Percentiles rank a stretch among this genome's conserved stretches.
Evolutionary conservation across 2,797 vertebrate species (phyloP).

Genomic region (Atherinosoma microstoma): DNA sequence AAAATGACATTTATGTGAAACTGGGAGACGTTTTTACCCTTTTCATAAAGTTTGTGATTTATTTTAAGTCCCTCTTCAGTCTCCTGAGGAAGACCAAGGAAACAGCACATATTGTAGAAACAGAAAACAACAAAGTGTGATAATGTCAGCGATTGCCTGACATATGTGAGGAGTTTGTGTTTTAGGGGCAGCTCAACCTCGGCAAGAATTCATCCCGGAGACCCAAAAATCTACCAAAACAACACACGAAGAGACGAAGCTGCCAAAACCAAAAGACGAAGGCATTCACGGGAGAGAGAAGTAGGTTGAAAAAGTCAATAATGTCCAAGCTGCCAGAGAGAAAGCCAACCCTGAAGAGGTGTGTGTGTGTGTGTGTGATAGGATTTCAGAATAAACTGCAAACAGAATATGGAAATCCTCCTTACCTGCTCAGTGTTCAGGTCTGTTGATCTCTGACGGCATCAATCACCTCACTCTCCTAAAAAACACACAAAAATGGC

Average conservation of each 20-base stretch:
- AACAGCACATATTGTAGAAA: no score
- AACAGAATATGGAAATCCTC: not conserved
- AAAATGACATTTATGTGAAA: not conserved
- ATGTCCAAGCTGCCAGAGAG: not conserved
- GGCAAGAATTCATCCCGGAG: conserved; percentile 41
- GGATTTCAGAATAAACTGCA: conserved; percentile 24
- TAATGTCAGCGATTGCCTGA: no score
- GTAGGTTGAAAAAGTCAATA: not conserved
- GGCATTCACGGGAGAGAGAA: conserved; percentile 25
- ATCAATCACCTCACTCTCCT: conserved; percentile 47
- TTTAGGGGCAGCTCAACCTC: conserved; percentile 14
- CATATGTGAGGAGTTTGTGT: conserved; percentile 11
- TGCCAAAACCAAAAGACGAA: conserved; percentile 49
- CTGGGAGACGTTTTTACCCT: not conserved
- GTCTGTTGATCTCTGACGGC: conserved; percentile 42
- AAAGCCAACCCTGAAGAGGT: not conserved
- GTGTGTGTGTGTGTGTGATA: not conserved
- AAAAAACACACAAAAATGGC: conserved; percentile 17
- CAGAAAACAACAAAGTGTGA: no score
- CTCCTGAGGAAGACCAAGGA: no score
- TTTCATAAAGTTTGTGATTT: not conserved
- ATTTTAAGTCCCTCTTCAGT: no score
- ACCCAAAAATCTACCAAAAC: not conserved
- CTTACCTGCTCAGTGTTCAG: conserved; percentile 53
- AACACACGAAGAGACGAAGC: not conserved